Evolutionary conservation across 2,888 invertebrate genomes (phyloP).

Genomic region (Apotomis betuletana): DNA sequence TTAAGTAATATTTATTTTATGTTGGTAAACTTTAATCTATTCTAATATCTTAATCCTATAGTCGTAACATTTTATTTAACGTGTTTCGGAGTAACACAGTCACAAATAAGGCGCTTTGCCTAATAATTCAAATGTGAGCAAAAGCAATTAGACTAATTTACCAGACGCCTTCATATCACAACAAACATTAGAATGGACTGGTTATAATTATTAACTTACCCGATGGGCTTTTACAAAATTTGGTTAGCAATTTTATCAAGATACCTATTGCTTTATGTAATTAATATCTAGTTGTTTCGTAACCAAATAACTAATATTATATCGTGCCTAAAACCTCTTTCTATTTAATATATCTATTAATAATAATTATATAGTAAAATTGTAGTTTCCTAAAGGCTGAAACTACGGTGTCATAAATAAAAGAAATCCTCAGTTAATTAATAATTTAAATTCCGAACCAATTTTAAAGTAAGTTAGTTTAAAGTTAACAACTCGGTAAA

Average conservation of each 20-base stretch:
- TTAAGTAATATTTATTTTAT: constrained; percentile 4
- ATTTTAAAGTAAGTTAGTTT: too few relatives aligned
- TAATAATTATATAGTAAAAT: too few relatives aligned
- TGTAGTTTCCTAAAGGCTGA: too few relatives aligned
- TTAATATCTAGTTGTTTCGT: too few relatives aligned
- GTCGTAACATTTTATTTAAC: constrained; percentile 3
- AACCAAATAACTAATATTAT: too few relatives aligned
- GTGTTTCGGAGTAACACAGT: background rate
- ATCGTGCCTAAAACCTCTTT: too few relatives aligned
- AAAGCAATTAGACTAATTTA: background rate
- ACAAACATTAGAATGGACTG: background rate
- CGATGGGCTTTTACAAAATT: background rate
- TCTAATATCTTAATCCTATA: constrained; percentile 5
- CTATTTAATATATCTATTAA: too few relatives aligned
- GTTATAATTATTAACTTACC: background rate
- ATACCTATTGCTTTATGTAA: too few relatives aligned
- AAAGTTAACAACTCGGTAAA: too few relatives aligned
- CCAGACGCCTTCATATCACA: background rate
- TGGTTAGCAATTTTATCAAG: background rate
- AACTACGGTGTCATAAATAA: too few relatives aligned
- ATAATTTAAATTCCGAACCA: too few relatives aligned
- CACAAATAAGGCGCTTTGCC: background rate
- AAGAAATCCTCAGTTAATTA: too few relatives aligned
- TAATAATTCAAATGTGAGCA: background rate
- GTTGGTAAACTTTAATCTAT: constrained; percentile 5